Evolutionary conservation across 2,888 invertebrate genomes (phyloP).

Genomic region (Andrena dorsata): DNA sequence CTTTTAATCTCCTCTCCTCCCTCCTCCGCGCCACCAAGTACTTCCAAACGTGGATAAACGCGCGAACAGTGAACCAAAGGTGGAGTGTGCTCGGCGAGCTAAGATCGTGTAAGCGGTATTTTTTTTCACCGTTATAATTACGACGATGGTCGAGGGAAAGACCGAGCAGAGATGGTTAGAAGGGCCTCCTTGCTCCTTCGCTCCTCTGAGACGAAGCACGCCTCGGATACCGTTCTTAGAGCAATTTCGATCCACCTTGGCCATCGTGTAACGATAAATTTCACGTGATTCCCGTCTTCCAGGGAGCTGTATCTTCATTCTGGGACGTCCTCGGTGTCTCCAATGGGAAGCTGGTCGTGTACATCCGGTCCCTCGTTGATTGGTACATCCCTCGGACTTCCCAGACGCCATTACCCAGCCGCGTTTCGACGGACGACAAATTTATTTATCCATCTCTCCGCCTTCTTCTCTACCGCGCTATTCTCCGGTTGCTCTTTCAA

Average conservation of each 20-base stretch:
- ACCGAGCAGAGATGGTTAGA: too few species aligned
- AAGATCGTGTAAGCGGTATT: too few species aligned
- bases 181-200: too few species aligned
- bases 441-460: slow-evolving; percentile 54
- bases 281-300: not conserved
- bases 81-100: slow-evolving; percentile 1
- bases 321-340: not conserved
- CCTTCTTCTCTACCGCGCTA: slow-evolving; percentile 4
- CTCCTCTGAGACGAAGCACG: not conserved
- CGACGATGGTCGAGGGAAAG: too few species aligned
- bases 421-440: slow-evolving; percentile 38
- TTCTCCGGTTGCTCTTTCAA: slow-evolving; percentile 47
- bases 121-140: too few species aligned
- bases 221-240: not conserved
- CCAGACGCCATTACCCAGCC: slow-evolving; percentile 16
- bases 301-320: not conserved
- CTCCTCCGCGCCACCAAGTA: not conserved
- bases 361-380: slow-evolving; percentile 13
- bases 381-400: slow-evolving; percentile 19
- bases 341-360: not conserved
- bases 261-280: not conserved
- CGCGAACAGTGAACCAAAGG: slow-evolving; percentile 2
- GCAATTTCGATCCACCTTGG: not conserved
- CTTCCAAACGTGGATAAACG: not conserved
- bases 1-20: slow-evolving; percentile 28